Evolutionary conservation across 2,888 invertebrate genomes (phyloP), one percentile per base, ranked within the genome.

Genomic region (Ennomos quercinarius): DNA sequence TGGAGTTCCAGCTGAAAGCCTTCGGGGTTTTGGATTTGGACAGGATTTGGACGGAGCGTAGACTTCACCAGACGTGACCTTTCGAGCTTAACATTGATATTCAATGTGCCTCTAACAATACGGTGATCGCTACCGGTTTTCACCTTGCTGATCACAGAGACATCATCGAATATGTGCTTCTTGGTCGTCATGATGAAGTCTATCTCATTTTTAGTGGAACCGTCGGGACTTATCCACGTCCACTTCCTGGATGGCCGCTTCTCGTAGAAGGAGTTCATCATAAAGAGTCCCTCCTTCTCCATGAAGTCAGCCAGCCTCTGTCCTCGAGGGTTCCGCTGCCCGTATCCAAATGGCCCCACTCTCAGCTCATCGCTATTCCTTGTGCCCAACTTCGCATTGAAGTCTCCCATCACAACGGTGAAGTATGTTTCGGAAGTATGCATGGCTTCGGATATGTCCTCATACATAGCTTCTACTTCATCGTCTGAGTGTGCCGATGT

Each of bases 201-300:
- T 17, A 17, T 17, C 17, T 17, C 17, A 17, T 17, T 17, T 17
- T 17, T 17, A 1, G 17, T 17, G 17, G 17, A 17, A 17, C 17
- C 17, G 17, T 17, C 17, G 17, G 17, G 17, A 3, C 17, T 17
- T 17, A 17, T 17, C 17, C 17, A 17, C 17, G 17, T 17, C 17
- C 17, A 17, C 17, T 17, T 17, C 17, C 17, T 17, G 17, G 17
- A 17, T 17, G 43, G 27, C 27, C 9, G 17, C 34, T 42, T 47
- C 37, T 55, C 3, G 35, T 47, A 42, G 13, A 48, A 55, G n/a
- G 39, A 55, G 47, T 55, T 42, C 54, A 55, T 57, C 36, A 50
- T 36, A 35, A 45, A 50, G 37, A 57, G 57, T 36, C 46, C 50
- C 45, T 57, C 45, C 34, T 50, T 51, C 11, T 46, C 42, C 42